A percentile compares a stretch with the other conserved stretches of the same genome.
phyloP scores from a whole-genome alignment of 2,113 vertebrate species.

The Notechis scutatus region DNA sequence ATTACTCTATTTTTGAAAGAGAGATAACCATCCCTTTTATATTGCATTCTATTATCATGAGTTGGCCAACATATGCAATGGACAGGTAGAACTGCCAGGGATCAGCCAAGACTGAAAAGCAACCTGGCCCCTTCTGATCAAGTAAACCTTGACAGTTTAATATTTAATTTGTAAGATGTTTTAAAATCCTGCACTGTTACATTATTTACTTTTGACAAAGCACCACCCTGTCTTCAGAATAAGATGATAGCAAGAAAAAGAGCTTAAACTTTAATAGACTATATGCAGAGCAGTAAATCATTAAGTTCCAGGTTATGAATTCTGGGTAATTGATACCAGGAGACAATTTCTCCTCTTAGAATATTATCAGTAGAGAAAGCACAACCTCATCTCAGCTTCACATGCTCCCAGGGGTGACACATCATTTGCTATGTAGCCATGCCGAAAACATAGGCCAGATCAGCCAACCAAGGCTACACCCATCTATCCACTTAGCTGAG shows the following conservation, averaged over 20 bases:
- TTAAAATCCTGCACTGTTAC: constrained; percentile 49
- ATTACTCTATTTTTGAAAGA: constrained; percentile 4
- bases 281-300: constrained; percentile 54
- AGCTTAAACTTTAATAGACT: constrained; percentile 59
- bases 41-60: constrained; percentile 36
- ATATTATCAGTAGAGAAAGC: constrained; percentile 45
- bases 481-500: neutral
- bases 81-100: constrained; percentile 55
- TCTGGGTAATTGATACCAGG: constrained; percentile 29
- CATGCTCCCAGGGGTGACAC: neutral
- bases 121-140: constrained; percentile 53
- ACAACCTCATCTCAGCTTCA: neutral
- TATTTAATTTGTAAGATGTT: constrained; percentile 61
- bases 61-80: constrained; percentile 52
- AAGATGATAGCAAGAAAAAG: constrained; percentile 51
- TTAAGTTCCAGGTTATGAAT: constrained; percentile 45
- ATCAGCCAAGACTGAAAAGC: constrained; percentile 54
- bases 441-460: too few relatives aligned
- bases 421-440: neutral
- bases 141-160: constrained; percentile 57
- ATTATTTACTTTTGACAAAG: constrained; percentile 57
- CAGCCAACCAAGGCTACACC: neutral
- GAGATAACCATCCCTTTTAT: neutral
- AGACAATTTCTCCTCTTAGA: constrained; percentile 40
- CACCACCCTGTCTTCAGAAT: constrained; percentile 41